Percentiles rank a stretch among this genome's conserved stretches.
Conservation (phyloP, 2,888 invertebrate species). For the Ganaspis brasiliensis region DNA sequence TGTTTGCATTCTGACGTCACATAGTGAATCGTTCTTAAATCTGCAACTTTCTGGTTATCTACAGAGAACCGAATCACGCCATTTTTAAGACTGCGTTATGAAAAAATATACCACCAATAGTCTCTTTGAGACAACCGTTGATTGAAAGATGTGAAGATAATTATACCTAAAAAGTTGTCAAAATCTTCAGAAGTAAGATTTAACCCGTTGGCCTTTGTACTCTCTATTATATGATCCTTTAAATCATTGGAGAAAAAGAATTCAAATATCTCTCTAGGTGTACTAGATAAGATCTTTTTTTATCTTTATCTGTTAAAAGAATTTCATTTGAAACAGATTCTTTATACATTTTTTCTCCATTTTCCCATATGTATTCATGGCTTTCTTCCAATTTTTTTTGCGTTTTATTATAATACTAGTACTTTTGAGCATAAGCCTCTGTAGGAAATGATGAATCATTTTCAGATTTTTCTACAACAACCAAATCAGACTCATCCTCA, state of each 20-base stretch:
- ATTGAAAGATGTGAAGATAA: conserved; percentile 15
- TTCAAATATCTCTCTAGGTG: conserved; percentile 12
- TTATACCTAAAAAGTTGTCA: conserved; percentile 36
- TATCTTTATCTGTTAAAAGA: conserved; percentile 21
- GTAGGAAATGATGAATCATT: neutral
- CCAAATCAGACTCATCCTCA: neutral
- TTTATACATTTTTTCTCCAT: conserved; percentile 41
- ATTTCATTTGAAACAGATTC: conserved; percentile 41
- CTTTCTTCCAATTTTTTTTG: conserved; percentile 43
- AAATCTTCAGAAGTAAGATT: conserved; percentile 5
- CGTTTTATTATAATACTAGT: conserved; percentile 32
- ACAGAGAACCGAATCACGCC: too few species aligned
- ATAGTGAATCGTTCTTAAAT: too few species aligned
- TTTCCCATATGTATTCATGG: conserved; percentile 28
- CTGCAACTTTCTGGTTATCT: too few species aligned
- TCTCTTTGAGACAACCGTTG: neutral
- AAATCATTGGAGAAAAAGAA: conserved; percentile 34
- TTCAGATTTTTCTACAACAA: neutral
- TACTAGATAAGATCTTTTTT: conserved; percentile 39
- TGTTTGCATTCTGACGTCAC: too few species aligned
- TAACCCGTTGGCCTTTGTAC: conserved; percentile 8
- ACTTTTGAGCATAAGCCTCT: neutral
- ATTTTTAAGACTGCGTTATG: too few species aligned
- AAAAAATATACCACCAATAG: conserved; percentile 33
- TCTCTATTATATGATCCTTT: conserved; percentile 26